Base-by-base conservation (phyloP, 2,888 invertebrate species). In the Melitaea athalia region DNA sequence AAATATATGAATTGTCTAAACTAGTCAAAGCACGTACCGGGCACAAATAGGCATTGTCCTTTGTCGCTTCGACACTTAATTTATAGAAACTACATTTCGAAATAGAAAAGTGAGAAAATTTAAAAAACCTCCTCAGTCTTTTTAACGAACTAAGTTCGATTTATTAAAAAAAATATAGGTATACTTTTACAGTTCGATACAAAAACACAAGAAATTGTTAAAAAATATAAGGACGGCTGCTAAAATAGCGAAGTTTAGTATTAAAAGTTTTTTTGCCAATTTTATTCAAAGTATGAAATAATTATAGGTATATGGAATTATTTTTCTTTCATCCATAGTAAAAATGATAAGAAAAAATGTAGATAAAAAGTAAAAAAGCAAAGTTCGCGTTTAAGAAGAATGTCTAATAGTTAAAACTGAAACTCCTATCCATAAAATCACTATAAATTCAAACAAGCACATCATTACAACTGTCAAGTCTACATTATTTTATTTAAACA, bases 71-170 rank as follows among this genome's bases (percentile, higher is more conserved):
- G 31, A 33, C 31, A 24, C n/a, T 5, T 55, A 60, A 69, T 33
- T 17, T 59, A 63, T 71, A 63, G 59, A 81, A 78, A 83, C 74
- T 83, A 82, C 80, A 84, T 84, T 85, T 82, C 80, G 79, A 83
- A 80, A 82, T 88, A 89, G 85, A 91, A 89, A 89, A 89, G 81
- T 87, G 84, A 79, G 85, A 89, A 89, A 86, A 84, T 81, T 83
- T 84, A 78, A 85, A 84, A 57, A 86, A 85, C 84, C 81, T 81
- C 77, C 77, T 91, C 91, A 91, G 91, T 91, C 91, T 91, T 91
- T 65, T 84, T 86, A 78, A 81, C 78, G 82, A 84, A 85, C 81
- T 79, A 82, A 81, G 83, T 82, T 81, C 84, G 73, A 78, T 80
- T 81, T 78, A 75, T 75, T 74, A 75, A 72, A 79, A 49, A 68